Base-by-base conservation (phyloP, 2,113 vertebrate genomes). In the Pterocles gutturalis region DNA sequence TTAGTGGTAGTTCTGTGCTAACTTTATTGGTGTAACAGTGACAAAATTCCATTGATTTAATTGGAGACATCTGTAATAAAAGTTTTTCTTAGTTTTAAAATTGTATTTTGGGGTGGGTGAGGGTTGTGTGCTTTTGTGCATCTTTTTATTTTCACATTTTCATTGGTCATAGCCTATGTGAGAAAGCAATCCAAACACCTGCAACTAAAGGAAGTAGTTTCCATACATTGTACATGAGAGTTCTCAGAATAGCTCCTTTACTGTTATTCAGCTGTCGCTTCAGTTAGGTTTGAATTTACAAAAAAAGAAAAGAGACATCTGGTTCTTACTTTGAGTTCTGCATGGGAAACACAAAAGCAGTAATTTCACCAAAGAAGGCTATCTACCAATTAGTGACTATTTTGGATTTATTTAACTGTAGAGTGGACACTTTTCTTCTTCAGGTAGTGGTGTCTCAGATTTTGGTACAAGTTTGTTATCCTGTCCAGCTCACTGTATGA, bases 231-330 rank as follows among this genome's bases (percentile, higher is more conserved):
- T 84, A 53, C 61, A 54, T 51, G 57, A 73, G 72, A 57, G 81
- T 78, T 84, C 87, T 89, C 77, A 87, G 91, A 95, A 90, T 70
- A 89, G 87, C 69, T 92, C 57, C 72, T 89, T 80, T 64, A 5
- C 83, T 77, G 31, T 51, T 89, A 65, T 41, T 95, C 94, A 94
- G 55, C 81, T 95, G 57, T 91, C 84, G 67, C 70, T 89, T 91
- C 65, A 87, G 69, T 84, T 87, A 82, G 89, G 87, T 91, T 87
- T 79, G 89, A 89, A 89, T 92, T 91, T 89, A 87, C 77, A 87
- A 81, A 91, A 91, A 84, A 96, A 93, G 93, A 83, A 83, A 41
- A 87, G 90, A 93, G 87, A 79, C 80, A 95, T 91, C 93, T 97
- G 91, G 55, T 96, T 96, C 94, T 83, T 94, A 81, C 75, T 95